These are phyloP conservation scores for Tupiocoris notatus DNA, from an alignment of 2,888 invertebrate species.

Conservation along the genomic window DNA sequence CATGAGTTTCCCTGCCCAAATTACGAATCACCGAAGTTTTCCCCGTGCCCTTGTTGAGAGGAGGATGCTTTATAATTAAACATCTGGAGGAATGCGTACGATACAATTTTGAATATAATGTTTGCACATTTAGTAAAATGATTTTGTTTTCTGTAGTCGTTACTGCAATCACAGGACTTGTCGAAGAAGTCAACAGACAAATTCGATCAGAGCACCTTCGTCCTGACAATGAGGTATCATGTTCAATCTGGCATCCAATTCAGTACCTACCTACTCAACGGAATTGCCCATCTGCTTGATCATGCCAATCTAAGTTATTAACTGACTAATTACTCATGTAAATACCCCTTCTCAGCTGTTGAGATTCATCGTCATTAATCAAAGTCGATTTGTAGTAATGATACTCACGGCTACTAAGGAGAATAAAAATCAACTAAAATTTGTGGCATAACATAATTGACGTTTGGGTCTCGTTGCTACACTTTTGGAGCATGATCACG, in stretches of 20 bases:
- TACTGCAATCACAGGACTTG: slow-evolving; percentile 75
- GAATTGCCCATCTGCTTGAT: neutral
- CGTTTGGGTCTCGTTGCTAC: neutral
- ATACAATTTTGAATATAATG: no score
- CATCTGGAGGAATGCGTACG: no score
- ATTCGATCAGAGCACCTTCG: slow-evolving; percentile 58
- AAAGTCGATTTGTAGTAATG: neutral
- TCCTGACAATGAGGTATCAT: slow-evolving; percentile 44
- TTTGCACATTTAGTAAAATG: slow-evolving; percentile 20
- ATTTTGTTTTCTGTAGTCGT: slow-evolving; percentile 61
- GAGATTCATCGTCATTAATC: neutral
- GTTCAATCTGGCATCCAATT: neutral
- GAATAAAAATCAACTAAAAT: neutral
- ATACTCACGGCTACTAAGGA: neutral
- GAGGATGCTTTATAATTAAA: no score
- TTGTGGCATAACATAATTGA: neutral
- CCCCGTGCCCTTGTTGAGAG: no score
- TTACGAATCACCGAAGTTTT: no score
- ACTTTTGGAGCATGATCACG: neutral
- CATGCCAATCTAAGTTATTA: neutral
- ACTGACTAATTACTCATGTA: slow-evolving; percentile 26
- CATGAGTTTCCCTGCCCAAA: no score
- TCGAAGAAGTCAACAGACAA: slow-evolving; percentile 77
- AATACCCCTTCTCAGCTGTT: no score
- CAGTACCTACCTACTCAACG: neutral